Evolutionary conservation across 30 jellyfish, hydroid and myxozoan genomes (phyloP).

Genomic region (Cassiopea xamachana): DNA sequence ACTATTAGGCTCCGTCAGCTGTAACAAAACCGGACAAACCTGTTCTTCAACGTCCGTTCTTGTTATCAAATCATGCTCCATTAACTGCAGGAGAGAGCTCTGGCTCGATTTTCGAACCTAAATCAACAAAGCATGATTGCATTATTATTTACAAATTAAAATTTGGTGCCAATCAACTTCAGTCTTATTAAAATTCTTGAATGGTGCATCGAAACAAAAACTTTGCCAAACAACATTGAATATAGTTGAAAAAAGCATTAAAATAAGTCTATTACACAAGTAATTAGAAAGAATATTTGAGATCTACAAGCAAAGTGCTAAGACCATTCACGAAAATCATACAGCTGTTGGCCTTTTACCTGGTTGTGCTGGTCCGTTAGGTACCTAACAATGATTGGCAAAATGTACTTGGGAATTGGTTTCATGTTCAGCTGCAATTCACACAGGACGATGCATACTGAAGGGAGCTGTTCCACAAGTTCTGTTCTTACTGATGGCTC

Average conservation of each 20-base stretch:
- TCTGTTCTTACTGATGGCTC: slow-evolving; percentile 94
- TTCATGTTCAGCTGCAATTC: slow-evolving; percentile 80
- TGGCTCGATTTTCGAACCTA: slow-evolving; percentile 94
- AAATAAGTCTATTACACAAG: no score
- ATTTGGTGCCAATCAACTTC: no score
- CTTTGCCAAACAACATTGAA: no score
- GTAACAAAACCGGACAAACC: slow-evolving; percentile 88
- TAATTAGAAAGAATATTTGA: no score
- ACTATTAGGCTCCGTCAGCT: slow-evolving; percentile 89
- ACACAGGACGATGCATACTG: slow-evolving; percentile 80
- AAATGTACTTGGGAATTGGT: slow-evolving; percentile 79
- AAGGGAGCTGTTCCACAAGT: slow-evolving; percentile 90
- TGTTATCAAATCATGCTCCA: slow-evolving; percentile 86
- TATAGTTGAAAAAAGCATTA: no score
- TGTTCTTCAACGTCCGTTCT: slow-evolving; percentile 93
- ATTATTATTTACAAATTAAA: no score
- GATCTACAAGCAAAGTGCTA: no score
- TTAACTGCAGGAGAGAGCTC: slow-evolving; percentile 86
- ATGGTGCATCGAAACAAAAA: no score
- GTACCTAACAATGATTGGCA: slow-evolving; percentile 93
- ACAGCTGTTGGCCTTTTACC: slow-evolving; percentile 34
- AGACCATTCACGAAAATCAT: no score
- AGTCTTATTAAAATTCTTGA: no score
- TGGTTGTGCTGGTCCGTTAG: slow-evolving; percentile 89
- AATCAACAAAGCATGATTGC: neutral